Evolutionary conservation across 2,113 vertebrate genomes (phyloP).

Genomic region (Bombycilla garrulus): DNA sequence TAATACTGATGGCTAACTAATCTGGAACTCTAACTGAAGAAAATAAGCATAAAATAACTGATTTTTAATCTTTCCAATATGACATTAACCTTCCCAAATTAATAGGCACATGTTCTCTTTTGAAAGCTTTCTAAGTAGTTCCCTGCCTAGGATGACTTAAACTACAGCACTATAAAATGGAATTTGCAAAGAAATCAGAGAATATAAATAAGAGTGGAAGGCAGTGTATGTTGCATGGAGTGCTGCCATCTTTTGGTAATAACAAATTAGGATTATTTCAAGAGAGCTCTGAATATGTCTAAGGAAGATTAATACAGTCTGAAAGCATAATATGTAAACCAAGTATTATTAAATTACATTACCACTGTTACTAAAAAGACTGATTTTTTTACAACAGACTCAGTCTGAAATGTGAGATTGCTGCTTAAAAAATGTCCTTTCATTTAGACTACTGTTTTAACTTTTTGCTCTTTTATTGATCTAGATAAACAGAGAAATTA

Average conservation of each 20-base stretch:
- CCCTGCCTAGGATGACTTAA: background rate
- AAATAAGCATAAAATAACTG: background rate
- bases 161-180: background rate
- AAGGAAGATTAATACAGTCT: background rate
- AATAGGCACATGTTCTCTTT: background rate
- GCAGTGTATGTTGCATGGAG: background rate
- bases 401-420: background rate
- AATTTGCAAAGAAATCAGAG: background rate
- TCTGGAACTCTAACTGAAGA: background rate
- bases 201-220: background rate
- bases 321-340: background rate
- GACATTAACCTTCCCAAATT: background rate
- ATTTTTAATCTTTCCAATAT: background rate
- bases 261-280: conserved; percentile 17
- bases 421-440: background rate
- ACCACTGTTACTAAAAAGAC: background rate
- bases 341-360: background rate
- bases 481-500: background rate
- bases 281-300: background rate
- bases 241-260: conserved; percentile 61
- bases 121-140: background rate
- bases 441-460: background rate
- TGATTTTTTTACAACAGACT: background rate
- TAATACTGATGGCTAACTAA: background rate
- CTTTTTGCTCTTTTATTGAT: background rate